Conservation (phyloP, 1,140 invertebrate genomes). For the Wasmannia auropunctata region DNA sequence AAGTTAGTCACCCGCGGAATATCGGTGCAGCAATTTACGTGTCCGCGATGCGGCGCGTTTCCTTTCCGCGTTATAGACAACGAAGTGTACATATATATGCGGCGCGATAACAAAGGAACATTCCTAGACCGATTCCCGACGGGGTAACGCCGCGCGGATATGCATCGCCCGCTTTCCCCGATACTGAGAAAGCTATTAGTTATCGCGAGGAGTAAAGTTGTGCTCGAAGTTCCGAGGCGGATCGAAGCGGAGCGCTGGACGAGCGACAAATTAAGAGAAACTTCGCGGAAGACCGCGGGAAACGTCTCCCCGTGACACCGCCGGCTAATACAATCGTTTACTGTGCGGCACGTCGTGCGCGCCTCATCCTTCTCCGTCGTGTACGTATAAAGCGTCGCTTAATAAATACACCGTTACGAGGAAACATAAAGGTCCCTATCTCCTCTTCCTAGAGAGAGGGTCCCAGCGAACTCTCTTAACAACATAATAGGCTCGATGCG, state of each 20-base stretch:
- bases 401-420: constrained; percentile 64
- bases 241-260: neutral
- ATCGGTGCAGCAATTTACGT: constrained; percentile 18
- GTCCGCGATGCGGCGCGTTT: neutral
- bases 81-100: neutral
- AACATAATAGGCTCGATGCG: constrained; percentile 61
- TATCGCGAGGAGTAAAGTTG: neutral
- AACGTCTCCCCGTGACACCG: neutral
- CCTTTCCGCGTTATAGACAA: neutral
- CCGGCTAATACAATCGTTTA: neutral
- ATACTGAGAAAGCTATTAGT: constrained; percentile 11
- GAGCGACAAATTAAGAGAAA: neutral
- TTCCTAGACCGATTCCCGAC: constrained; percentile 8
- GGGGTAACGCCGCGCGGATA: neutral
- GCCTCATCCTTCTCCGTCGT: neutral
- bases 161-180: neutral
- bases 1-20: constrained; percentile 16
- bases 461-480: constrained; percentile 42
- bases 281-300: neutral
- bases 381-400: neutral
- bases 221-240: neutral
- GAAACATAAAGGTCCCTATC: constrained; percentile 55
- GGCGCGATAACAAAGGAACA: constrained; percentile 33
- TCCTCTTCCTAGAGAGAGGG: constrained; percentile 1
- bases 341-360: neutral